Conservation (phyloP, 2,797 vertebrate genomes). For the Melopsittacus undulatus region DNA sequence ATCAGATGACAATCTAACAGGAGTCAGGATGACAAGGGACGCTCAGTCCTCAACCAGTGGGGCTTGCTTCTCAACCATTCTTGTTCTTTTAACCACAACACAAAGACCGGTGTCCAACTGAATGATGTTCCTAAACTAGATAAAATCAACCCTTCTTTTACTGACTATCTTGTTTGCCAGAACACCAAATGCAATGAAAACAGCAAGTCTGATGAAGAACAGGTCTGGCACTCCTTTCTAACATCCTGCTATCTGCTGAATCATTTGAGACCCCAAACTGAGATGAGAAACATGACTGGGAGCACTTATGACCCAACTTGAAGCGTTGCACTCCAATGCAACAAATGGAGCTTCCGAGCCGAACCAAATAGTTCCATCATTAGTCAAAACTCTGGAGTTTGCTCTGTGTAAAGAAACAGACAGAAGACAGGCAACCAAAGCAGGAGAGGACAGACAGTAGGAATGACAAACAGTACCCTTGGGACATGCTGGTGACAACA, state of each 20-base stretch:
- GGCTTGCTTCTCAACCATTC: not conserved
- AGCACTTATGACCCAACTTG: not conserved
- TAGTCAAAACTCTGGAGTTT: not conserved
- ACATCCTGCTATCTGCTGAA: not conserved
- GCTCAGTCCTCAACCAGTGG: not conserved
- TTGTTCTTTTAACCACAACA: not conserved
- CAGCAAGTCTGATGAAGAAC: not conserved
- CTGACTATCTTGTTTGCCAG: not conserved
- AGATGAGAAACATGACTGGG: not conserved
- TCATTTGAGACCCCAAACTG: not conserved
- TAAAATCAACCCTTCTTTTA: not conserved
- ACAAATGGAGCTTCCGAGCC: not conserved
- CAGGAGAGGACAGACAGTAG: not conserved
- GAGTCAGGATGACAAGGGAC: not conserved
- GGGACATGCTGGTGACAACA: not conserved
- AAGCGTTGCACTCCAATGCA: not conserved
- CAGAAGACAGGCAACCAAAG: not conserved
- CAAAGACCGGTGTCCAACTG: not conserved
- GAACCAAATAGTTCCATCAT: not conserved
- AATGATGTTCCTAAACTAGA: fast-evolving
- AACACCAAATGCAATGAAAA: not conserved
- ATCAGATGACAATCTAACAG: not conserved
- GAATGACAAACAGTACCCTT: not conserved
- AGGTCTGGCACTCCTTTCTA: not conserved
- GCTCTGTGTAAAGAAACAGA: not conserved